Evolutionary conservation across 2,113 vertebrate genomes (phyloP).

Genomic region (Epinephelus moara): DNA sequence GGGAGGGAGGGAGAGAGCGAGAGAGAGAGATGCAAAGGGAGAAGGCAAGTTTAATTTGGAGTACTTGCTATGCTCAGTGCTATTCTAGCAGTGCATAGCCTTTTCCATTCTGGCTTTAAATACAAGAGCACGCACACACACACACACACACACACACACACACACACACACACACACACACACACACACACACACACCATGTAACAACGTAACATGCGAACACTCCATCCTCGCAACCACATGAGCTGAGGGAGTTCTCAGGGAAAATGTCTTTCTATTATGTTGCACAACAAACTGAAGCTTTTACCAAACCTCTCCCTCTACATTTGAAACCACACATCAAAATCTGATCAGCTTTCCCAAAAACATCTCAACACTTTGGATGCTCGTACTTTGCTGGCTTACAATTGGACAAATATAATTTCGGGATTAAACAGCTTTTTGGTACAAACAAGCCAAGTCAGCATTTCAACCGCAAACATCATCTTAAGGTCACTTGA

Average conservation of each 20-base stretch:
- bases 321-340: conserved; percentile 52
- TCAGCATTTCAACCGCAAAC: conserved; percentile 30
- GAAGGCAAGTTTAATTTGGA: conserved; percentile 40
- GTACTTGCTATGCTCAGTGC: conserved; percentile 31
- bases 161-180: conserved; percentile 15
- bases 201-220: conserved; percentile 43
- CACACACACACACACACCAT: conserved; percentile 6
- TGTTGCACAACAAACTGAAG: conserved; percentile 55
- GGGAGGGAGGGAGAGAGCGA: not conserved
- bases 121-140: conserved; percentile 23
- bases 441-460: conserved; percentile 43
- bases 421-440: conserved; percentile 43
- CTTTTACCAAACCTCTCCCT: conserved; percentile 41
- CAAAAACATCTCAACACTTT: conserved; percentile 58
- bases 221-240: conserved; percentile 37
- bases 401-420: conserved; percentile 31
- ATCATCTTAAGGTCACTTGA: conserved; percentile 6
- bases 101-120: conserved; percentile 64
- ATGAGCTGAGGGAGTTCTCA: conserved; percentile 36
- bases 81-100: conserved; percentile 36
- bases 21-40: conserved; percentile 15
- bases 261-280: conserved; percentile 26
- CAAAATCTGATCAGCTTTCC: conserved; percentile 51
- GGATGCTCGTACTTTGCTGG: conserved; percentile 27
- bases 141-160: conserved; percentile 7